Evolutionary conservation across 2,888 invertebrate species (phyloP).

Genomic region (Eupithecia exiguata): DNA sequence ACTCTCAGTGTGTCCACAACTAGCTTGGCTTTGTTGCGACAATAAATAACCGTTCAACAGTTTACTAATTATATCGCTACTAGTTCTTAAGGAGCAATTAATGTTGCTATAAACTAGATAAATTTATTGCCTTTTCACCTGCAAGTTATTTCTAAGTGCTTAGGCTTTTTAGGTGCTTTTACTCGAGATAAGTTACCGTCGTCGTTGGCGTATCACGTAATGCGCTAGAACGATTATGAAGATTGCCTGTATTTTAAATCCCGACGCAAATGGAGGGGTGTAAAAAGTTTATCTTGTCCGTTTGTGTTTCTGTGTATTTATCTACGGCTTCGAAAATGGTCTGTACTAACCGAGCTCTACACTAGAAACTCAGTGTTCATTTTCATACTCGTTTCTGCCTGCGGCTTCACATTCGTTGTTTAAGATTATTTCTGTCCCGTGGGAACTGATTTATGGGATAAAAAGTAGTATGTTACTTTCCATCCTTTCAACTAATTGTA

Average conservation of each 20-base stretch:
- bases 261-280: background rate
- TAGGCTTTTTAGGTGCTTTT: slow-evolving; percentile 12
- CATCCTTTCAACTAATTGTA: too few species aligned
- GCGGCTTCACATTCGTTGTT: too few species aligned
- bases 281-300: background rate
- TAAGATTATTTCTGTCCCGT: too few species aligned
- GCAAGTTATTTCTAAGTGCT: slow-evolving; percentile 20
- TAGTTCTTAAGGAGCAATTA: slow-evolving; percentile 45
- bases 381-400: too few species aligned
- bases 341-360: background rate
- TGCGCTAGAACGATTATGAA: background rate
- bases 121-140: slow-evolving; percentile 25
- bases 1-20: slow-evolving; percentile 23
- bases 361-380: too few species aligned
- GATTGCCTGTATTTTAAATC: background rate
- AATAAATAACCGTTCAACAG: slow-evolving; percentile 44
- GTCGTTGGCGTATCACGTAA: background rate
- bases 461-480: too few species aligned
- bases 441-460: too few species aligned
- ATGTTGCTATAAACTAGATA: slow-evolving; percentile 19
- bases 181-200: background rate
- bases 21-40: slow-evolving; percentile 14
- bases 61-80: slow-evolving; percentile 53
- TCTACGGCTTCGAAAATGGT: background rate
- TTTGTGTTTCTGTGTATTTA: background rate